Evolutionary conservation across 2,888 invertebrate genomes (phyloP).

Genomic region (Meganola albula): DNA sequence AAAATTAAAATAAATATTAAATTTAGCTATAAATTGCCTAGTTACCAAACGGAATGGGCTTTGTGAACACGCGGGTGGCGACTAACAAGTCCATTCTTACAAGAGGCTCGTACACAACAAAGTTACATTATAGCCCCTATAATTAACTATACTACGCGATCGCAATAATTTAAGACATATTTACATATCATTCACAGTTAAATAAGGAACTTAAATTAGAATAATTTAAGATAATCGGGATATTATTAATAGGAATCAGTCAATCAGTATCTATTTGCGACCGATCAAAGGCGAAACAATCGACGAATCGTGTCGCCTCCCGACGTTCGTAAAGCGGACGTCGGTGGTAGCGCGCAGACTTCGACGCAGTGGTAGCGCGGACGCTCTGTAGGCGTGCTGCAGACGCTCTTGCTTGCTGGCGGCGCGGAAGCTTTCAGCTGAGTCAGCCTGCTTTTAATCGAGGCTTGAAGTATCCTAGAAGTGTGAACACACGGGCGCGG

Average conservation of each 20-base stretch:
- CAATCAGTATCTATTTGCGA: conserved; percentile 61
- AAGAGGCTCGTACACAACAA: conserved; percentile 47
- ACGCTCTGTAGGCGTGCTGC: background rate
- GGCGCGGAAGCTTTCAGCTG: conserved; percentile 46
- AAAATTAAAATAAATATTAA: conserved; percentile 60
- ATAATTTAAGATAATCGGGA: conserved; percentile 72
- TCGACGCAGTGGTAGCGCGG: conserved; percentile 14
- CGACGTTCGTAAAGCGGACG: conserved; percentile 23
- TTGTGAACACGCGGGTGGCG: conserved; percentile 77
- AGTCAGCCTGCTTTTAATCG: conserved; percentile 57
- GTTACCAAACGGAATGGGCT: conserved; percentile 72
- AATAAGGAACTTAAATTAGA: conserved; percentile 69
- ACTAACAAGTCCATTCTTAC: conserved; percentile 70
- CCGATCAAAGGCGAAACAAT: conserved; percentile 48
- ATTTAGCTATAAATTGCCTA: conserved; percentile 76
- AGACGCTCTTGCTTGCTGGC: conserved; percentile 29
- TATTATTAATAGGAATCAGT: conserved; percentile 74
- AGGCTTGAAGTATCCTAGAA: conserved; percentile 66
- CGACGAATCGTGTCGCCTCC: conserved; percentile 44
- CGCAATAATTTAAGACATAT: conserved; percentile 72
- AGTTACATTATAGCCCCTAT: conserved; percentile 51
- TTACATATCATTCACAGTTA: conserved; percentile 67
- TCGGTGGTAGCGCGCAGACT: conserved; percentile 20
- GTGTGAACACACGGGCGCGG: conserved; percentile 54
- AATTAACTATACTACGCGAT: conserved; percentile 66